Evolutionary conservation across 1,140 invertebrate species (phyloP).

Genomic region (Archegozetes longisetosus): DNA sequence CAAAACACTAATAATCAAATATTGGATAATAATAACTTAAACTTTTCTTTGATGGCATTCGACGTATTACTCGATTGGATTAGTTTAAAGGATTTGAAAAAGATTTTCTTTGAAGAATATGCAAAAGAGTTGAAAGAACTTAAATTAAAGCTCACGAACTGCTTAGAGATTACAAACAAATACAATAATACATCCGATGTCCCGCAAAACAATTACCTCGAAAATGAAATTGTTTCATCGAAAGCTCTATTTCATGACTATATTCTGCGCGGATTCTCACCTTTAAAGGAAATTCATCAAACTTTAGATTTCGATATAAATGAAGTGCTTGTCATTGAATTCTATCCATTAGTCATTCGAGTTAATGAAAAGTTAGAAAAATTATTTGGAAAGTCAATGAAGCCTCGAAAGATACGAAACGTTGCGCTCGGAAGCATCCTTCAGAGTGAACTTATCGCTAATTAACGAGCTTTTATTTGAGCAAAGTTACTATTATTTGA

Average conservation of each 20-base stretch:
- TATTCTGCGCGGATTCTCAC: background rate
- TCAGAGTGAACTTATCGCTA: background rate
- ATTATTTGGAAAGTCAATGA: background rate
- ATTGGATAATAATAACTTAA: background rate
- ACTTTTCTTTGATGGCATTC: constrained; percentile 1
- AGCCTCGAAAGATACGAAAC: background rate
- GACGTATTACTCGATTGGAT: constrained; percentile 9
- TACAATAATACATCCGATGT: too few species aligned
- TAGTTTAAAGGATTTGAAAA: background rate
- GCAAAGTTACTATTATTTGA: too few species aligned
- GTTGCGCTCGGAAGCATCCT: background rate
- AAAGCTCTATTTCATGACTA: background rate
- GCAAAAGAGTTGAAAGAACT: background rate
- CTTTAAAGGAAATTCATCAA: background rate
- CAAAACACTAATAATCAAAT: background rate
- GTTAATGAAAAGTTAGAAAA: background rate
- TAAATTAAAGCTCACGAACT: background rate
- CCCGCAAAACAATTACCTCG: background rate
- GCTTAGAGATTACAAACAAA: too few species aligned
- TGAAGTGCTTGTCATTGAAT: background rate
- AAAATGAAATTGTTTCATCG: background rate
- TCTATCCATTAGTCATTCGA: background rate
- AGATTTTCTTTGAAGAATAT: background rate
- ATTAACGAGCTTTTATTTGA: too few species aligned
- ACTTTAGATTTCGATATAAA: background rate